Percentiles rank a stretch among this genome's conserved stretches.
Evolutionary conservation across 2,113 vertebrate species (phyloP).

Genomic region (Camelus dromedarius): DNA sequence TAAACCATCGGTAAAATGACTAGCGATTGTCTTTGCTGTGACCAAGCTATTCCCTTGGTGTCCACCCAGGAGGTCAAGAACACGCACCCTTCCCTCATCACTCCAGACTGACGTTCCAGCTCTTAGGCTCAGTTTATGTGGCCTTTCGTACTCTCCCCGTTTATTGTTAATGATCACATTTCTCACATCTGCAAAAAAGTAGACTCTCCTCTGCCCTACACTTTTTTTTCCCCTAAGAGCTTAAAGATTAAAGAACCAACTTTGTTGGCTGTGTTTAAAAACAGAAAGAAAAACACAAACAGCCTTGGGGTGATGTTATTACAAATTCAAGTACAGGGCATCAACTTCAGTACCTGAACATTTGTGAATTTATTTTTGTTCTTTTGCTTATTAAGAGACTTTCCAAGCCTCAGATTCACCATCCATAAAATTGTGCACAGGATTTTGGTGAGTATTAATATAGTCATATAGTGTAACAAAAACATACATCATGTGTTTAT

Average conservation of each 20-base stretch:
- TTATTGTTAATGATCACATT: conserved; percentile 2
- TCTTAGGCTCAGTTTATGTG: not conserved
- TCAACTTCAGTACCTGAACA: not conserved
- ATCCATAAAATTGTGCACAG: not conserved
- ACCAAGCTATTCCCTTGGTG: not conserved
- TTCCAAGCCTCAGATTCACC: not conserved
- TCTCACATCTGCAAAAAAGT: conserved; percentile 29
- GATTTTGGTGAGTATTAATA: conserved; percentile 25
- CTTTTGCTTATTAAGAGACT: not conserved
- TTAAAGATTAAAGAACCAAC: conserved; percentile 36
- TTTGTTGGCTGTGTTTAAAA: not conserved
- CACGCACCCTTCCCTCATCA: not conserved
- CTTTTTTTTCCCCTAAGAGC: not conserved
- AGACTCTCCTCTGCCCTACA: not conserved
- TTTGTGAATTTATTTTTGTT: not conserved
- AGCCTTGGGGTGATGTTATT: not conserved
- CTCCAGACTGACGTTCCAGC: not conserved
- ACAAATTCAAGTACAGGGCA: not conserved
- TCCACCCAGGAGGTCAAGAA: not conserved
- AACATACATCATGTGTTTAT: not conserved
- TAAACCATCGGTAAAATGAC: not conserved
- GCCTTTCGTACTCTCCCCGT: not conserved
- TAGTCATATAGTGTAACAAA: not conserved
- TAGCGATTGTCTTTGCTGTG: not conserved
- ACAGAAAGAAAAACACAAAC: not conserved